Evolutionary conservation across 2,113 vertebrate species (phyloP).

Genomic region (Crotalus tigris): DNA sequence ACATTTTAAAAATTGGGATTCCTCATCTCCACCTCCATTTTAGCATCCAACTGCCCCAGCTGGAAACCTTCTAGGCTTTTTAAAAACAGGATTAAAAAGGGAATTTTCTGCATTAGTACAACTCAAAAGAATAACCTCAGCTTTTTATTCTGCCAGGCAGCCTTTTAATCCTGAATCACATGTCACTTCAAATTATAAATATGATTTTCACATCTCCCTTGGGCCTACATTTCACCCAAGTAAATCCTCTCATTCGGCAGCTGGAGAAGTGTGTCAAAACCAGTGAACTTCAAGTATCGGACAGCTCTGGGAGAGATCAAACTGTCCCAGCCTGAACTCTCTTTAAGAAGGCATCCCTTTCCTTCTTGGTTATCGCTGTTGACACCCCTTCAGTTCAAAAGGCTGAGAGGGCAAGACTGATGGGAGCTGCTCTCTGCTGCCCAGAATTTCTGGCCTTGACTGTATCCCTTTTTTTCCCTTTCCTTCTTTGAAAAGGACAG

Average conservation of each 20-base stretch:
- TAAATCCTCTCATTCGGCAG: constrained; percentile 74
- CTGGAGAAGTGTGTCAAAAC: constrained; percentile 68
- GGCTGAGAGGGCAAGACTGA: constrained; percentile 27
- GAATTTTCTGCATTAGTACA: constrained; percentile 70
- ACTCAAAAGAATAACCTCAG: constrained; percentile 68
- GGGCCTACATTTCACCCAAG: constrained; percentile 74
- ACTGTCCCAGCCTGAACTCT: constrained; percentile 60
- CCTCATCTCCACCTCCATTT: constrained; percentile 49
- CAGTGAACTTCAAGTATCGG: constrained; percentile 64
- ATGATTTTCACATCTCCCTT: constrained; percentile 72
- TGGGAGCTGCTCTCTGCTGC: constrained; percentile 21
- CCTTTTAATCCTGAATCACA: constrained; percentile 76
- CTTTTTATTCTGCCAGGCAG: constrained; percentile 71
- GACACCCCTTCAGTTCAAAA: constrained; percentile 41
- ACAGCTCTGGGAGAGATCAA: constrained; percentile 66
- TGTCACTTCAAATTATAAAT: constrained; percentile 78
- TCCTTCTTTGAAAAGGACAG: constrained; percentile 21
- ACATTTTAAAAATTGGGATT: constrained; percentile 46
- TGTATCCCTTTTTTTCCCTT: neutral
- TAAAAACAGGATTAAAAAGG: constrained; percentile 69
- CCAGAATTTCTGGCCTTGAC: constrained; percentile 29
- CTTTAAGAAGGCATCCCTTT: constrained; percentile 40
- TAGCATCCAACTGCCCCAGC: constrained; percentile 64
- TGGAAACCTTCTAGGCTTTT: constrained; percentile 67
- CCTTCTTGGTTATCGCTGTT: constrained; percentile 45